phyloP scores from a whole-genome alignment of 2,113 vertebrate genomes.

The Ciconia boyciana region DNA sequence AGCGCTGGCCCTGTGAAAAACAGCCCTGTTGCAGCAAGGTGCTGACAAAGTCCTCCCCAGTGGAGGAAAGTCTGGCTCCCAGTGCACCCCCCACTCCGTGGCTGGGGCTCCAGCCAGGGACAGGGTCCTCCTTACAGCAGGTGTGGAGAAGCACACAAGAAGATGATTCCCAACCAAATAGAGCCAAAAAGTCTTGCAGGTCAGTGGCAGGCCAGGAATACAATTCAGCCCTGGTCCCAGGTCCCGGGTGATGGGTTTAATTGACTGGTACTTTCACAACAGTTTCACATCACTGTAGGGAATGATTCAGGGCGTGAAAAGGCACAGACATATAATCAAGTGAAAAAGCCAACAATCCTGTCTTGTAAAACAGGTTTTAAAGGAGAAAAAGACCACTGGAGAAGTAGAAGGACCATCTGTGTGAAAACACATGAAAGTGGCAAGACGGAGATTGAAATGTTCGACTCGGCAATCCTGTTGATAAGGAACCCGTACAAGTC shows the following conservation, averaged over 20 bases:
- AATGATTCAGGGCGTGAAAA: not conserved
- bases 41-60: no score
- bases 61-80: not conserved
- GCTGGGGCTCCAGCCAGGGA: not conserved
- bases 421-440: slow-evolving; percentile 97
- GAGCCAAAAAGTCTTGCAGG: not conserved
- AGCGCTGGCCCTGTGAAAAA: not conserved
- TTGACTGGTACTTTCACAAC: not conserved
- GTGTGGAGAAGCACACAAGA: not conserved
- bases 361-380: slow-evolving; percentile 85
- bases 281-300: not conserved
- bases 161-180: not conserved
- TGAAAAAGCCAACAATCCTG: not conserved
- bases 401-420: slow-evolving; percentile 92
- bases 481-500: slow-evolving; percentile 95
- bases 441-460: slow-evolving; percentile 92
- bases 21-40: fast-evolving
- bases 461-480: slow-evolving; percentile 89
- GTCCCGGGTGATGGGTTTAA: not conserved
- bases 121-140: not conserved
- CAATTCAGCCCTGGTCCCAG: no score
- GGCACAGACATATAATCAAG: not conserved
- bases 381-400: slow-evolving; percentile 98
- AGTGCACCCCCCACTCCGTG: fast-evolving
- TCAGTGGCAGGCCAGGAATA: not conserved